Percentiles rank a stretch among this genome's conserved stretches.
Evolutionary conservation across 2,888 invertebrate species (phyloP).

Genomic region (Lucinisca nassula): DNA sequence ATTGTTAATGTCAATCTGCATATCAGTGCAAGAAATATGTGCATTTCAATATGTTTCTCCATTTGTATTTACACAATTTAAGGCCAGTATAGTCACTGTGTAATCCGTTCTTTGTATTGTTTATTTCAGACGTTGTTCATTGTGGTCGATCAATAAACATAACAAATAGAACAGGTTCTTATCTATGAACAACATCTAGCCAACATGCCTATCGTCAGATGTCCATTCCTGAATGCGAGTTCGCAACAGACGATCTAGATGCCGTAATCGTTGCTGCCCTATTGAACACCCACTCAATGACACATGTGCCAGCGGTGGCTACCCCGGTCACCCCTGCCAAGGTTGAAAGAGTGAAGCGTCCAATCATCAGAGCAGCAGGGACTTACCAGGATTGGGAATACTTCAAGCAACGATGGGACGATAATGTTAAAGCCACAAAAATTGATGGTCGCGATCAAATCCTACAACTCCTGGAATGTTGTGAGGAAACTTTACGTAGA

Average conservation of each 20-base stretch:
- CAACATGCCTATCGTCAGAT: background rate
- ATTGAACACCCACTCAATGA: background rate
- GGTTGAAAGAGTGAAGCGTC: background rate
- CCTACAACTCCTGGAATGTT: background rate
- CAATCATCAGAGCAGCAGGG: constrained; percentile 6
- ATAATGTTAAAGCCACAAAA: background rate
- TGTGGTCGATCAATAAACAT: too few species aligned
- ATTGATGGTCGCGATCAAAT: background rate
- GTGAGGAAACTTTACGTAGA: background rate
- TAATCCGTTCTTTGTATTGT: too few species aligned
- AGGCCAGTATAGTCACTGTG: too few species aligned
- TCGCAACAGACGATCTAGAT: background rate
- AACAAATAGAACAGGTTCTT: constrained; percentile 11
- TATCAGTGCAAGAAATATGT: too few species aligned
- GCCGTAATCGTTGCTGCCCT: constrained; percentile 3
- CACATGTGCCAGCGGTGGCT: background rate
- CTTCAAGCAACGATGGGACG: background rate
- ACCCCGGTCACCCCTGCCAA: too few species aligned
- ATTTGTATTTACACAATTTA: too few species aligned
- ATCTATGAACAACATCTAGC: background rate
- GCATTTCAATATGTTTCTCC: too few species aligned
- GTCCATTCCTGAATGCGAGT: background rate
- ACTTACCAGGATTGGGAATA: background rate
- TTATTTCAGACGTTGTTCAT: too few species aligned
- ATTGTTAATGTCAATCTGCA: too few species aligned